phyloP scores from a whole-genome alignment of 2,888 invertebrate species.

The Drosophila pegasa region DNA sequence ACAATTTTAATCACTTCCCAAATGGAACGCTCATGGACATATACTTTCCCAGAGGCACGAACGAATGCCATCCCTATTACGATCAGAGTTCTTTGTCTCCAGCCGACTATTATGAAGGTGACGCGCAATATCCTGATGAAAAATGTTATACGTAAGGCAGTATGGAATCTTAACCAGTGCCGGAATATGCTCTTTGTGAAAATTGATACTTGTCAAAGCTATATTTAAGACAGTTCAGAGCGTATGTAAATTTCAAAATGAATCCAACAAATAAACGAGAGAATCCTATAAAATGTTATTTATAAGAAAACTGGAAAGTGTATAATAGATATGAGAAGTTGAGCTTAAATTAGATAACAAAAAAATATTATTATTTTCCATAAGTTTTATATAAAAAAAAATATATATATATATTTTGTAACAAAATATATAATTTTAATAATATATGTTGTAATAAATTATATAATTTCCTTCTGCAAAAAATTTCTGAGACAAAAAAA shows the following conservation, averaged over 20 bases:
- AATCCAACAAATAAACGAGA: neutral
- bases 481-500: neutral
- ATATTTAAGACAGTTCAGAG: too few species aligned
- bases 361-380: too few species aligned
- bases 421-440: too few species aligned
- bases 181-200: neutral
- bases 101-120: slow-evolving; percentile 1
- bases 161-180: neutral
- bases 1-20: slow-evolving; percentile 18
- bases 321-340: too few species aligned
- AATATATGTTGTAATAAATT: too few species aligned
- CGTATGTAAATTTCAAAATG: neutral
- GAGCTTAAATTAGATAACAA: too few species aligned
- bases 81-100: neutral
- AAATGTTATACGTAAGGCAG: neutral
- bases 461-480: too few species aligned
- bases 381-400: too few species aligned
- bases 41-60: neutral
- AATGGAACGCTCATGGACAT: neutral
- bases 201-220: neutral
- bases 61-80: neutral
- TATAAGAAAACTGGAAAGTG: too few species aligned
- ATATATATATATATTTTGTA: too few species aligned
- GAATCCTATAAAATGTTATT: neutral
- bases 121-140: neutral